phyloP scores from a whole-genome alignment of 2,113 vertebrate species.

The Octodon degus region DNA sequence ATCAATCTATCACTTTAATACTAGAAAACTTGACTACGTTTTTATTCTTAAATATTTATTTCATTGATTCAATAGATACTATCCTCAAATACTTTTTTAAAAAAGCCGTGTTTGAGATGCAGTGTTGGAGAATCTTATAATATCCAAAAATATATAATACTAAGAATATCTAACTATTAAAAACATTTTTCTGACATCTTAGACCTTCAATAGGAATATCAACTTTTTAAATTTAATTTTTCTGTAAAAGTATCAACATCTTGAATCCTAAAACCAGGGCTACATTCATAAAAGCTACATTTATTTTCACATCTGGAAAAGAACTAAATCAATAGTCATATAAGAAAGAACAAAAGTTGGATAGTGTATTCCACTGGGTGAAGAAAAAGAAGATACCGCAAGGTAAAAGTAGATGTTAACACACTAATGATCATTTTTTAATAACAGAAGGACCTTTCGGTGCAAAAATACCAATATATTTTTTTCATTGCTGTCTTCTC shows the following conservation, averaged over 20 bases:
- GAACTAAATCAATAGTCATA: conserved; percentile 74
- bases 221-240: conserved; percentile 52
- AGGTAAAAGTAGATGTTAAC: conserved; percentile 79
- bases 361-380: conserved; percentile 48
- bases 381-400: conserved; percentile 58
- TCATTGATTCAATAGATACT: background rate
- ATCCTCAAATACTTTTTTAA: background rate
- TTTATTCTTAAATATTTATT: conserved; percentile 1
- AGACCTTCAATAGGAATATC: background rate
- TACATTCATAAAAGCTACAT: conserved; percentile 65
- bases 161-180: conserved; percentile 1
- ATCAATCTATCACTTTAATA: background rate
- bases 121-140: background rate
- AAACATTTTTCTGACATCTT: conserved; percentile 12
- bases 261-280: conserved; percentile 40
- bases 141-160: background rate
- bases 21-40: background rate
- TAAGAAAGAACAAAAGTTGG: conserved; percentile 77
- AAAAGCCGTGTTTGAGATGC: background rate
- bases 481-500: conserved; percentile 74
- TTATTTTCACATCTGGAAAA: conserved; percentile 71
- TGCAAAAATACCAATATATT: conserved; percentile 48
- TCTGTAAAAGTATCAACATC: conserved; percentile 52
- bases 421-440: conserved; percentile 83
- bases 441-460: conserved; percentile 77